Percentiles rank a stretch among this genome's conserved stretches.
These are phyloP conservation scores for Drosophila subobscura DNA, from an alignment of 1,140 invertebrate species.

Conservation along the genomic window DNA sequence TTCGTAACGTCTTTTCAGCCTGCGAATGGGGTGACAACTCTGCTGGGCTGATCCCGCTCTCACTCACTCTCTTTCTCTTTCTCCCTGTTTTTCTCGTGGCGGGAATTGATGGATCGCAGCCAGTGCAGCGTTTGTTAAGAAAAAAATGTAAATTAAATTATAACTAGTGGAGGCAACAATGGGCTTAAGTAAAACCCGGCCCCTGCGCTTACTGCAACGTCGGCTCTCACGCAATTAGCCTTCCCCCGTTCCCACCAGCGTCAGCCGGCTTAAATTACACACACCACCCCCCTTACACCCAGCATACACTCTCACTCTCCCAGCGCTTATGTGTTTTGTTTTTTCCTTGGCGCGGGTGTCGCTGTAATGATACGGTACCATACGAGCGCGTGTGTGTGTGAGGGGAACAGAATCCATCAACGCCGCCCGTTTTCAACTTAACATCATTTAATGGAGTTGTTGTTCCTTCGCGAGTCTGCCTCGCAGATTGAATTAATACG, in stretches of 20 bases:
- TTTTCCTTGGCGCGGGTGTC: constrained; percentile 23
- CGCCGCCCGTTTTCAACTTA: constrained; percentile 64
- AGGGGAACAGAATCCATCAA: constrained; percentile 41
- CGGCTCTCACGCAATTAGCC: constrained; percentile 56
- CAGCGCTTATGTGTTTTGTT: not conserved
- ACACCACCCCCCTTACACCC: not conserved
- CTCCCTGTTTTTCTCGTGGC: constrained; percentile 7
- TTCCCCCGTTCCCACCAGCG: constrained; percentile 14
- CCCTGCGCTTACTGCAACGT: constrained; percentile 39
- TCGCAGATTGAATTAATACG: constrained; percentile 75
- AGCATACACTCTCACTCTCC: constrained; percentile 5
- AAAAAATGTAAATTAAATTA: constrained; percentile 78
- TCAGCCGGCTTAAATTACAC: constrained; percentile 26
- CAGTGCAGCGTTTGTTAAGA: constrained; percentile 49
- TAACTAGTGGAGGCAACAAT: constrained; percentile 72
- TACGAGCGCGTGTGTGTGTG: constrained; percentile 10
- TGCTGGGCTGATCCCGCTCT: constrained; percentile 16
- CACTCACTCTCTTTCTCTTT: constrained; percentile 1
- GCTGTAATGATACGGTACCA: constrained; percentile 47
- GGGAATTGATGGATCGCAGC: constrained; percentile 44
- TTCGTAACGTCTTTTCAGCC: not conserved
- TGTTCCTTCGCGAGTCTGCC: constrained; percentile 50
- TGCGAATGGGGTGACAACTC: constrained; percentile 45
- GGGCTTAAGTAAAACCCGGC: constrained; percentile 60
- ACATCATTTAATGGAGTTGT: constrained; percentile 75